Evolutionary conservation across 2,888 invertebrate species (phyloP), one percentile per base, ranked within the genome.

Genomic region (Clepsis dumicolana): DNA sequence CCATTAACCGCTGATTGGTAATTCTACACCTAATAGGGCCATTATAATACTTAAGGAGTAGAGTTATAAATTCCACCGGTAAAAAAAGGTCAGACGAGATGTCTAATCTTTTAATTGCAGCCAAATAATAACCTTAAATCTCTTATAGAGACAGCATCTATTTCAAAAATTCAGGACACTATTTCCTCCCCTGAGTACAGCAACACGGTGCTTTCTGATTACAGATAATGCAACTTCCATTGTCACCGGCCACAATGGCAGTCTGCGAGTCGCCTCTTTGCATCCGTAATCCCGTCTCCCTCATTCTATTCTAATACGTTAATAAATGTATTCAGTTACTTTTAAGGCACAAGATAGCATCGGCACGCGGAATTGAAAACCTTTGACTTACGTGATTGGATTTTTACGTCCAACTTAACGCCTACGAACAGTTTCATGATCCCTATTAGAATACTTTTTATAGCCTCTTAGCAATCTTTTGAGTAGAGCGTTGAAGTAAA

Each of bases 181-280:
- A 75, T 76, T 78, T 76, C 74, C 74, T 80, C 77, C 71, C 72
- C 38, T 64, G 76, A 75, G 75, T 70, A 77, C 78, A 78, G 73
- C 73, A 75, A 61, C 41, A 64, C 57, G 50, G 65, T 69, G 74
- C 72, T 70, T 77, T 77, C 80, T 78, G 80, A 80, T 82, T 80
- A 72, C 75, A 80, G 77, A 77, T 81, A 86, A 85, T 84, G 80
- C 69, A 65, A 72, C 65, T 80, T 78, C 80, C 78, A 85, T 84
- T 85, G 85, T 86, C 81, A 82, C 75, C 73, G 76, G 70, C 80
- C 75, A 85, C 84, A 85, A 85, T 82, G 74, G 78, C 74, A 73
- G 75, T 59, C 73, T 70, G 71, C 75, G 70, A 75, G 78, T 62
- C 64, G 64, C 78, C 76, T 76, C 75, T 78, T 78, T 80, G 79